These are phyloP conservation scores for Amaurobius ferox DNA, from an alignment of 2,888 invertebrate species.

Conservation along the genomic window DNA sequence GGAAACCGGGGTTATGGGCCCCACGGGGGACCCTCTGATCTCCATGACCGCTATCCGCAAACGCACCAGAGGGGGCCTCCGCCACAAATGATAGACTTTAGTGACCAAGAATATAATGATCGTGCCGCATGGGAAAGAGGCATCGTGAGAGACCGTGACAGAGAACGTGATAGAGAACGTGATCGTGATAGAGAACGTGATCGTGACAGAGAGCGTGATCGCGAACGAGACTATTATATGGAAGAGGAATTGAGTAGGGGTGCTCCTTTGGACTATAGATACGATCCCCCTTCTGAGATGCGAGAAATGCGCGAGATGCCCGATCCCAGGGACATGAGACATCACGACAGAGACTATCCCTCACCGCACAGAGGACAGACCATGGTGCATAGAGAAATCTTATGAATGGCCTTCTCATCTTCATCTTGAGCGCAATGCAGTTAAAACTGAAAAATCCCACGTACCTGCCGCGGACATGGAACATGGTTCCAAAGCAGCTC, in stretches of 20 bases:
- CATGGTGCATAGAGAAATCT: slow-evolving; percentile 68
- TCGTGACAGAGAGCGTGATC: slow-evolving; percentile 23
- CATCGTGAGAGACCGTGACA: slow-evolving; percentile 17
- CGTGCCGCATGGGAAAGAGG: slow-evolving; percentile 56
- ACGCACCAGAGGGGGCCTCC: slow-evolving; percentile 53
- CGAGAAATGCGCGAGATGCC: slow-evolving; percentile 64
- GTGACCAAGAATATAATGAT: slow-evolving; percentile 59
- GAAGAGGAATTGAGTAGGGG: slow-evolving; percentile 42
- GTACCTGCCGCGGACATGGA: neutral
- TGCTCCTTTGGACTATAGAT: slow-evolving; percentile 21
- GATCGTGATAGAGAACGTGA: slow-evolving; percentile 24
- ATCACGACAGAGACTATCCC: slow-evolving; percentile 68
- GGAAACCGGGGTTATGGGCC: slow-evolving; percentile 28
- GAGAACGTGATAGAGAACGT: slow-evolving; percentile 17
- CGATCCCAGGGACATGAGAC: slow-evolving; percentile 51
- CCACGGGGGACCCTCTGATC: slow-evolving; percentile 29
- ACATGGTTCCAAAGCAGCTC: neutral
- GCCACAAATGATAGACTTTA: slow-evolving; percentile 40
- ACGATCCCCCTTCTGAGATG: slow-evolving; percentile 57
- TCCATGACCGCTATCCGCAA: slow-evolving; percentile 58
- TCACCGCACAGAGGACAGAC: slow-evolving; percentile 72
- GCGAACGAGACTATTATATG: slow-evolving; percentile 53
- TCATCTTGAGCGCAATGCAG: neutral
- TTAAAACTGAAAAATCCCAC: no score
- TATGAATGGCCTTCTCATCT: slow-evolving; percentile 54